Conservation (phyloP, 2,888 invertebrate species). For the Blastobasis adustella region DNA sequence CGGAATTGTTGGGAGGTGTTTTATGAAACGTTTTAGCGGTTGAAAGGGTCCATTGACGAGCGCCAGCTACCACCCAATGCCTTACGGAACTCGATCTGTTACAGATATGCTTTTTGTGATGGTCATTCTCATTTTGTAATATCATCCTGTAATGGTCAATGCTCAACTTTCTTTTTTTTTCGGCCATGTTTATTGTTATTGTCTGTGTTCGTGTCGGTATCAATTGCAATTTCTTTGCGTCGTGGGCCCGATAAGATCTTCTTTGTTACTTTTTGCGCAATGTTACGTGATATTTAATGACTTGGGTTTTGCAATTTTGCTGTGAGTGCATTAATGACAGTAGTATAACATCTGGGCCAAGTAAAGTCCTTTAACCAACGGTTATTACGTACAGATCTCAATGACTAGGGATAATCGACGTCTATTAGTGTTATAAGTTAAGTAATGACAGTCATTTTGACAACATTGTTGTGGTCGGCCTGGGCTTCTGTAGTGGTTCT, state of each 20-base stretch:
- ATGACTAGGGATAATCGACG: not conserved
- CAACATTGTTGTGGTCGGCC: not conserved
- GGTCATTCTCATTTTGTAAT: slow-evolving; percentile 23
- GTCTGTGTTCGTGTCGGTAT: not conserved
- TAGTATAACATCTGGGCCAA: not conserved
- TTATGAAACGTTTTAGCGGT: slow-evolving; percentile 57
- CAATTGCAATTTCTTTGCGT: not conserved
- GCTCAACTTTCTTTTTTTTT: not conserved
- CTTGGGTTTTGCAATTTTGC: not conserved
- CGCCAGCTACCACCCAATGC: slow-evolving; percentile 38
- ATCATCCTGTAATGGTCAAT: not conserved
- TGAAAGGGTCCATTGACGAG: slow-evolving; percentile 49
- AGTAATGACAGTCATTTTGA: slow-evolving; percentile 5
- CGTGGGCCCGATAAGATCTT: too few species aligned
- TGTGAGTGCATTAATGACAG: not conserved
- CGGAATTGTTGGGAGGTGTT: slow-evolving; percentile 33
- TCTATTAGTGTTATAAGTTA: not conserved
- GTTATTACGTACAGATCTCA: not conserved
- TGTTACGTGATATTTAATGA: too few species aligned
- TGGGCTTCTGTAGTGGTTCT: too few species aligned
- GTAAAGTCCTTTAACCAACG: not conserved
- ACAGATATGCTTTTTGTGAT: slow-evolving; percentile 38
- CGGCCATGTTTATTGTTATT: not conserved
- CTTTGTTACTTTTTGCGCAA: too few species aligned
- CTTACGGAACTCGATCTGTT: slow-evolving; percentile 40